Conservation (phyloP, 2,797 vertebrate species). For the Decapterus maruadsi region DNA sequence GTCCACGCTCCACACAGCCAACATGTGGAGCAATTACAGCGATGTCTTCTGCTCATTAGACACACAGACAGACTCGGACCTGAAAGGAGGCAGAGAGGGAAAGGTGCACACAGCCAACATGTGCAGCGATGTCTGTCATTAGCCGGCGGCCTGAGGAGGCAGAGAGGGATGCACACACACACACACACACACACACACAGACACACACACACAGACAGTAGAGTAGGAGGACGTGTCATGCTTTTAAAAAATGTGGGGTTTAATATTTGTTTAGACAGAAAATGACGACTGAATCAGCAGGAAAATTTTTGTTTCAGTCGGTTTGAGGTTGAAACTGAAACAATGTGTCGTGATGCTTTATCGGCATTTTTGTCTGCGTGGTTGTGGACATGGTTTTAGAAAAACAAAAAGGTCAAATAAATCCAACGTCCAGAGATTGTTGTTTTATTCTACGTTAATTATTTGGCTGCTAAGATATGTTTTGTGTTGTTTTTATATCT, state of each 20-base stretch:
- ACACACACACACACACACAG: not conserved
- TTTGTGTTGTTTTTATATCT: not conserved
- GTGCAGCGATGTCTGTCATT: slow-evolving; percentile 65
- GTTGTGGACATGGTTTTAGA: not conserved
- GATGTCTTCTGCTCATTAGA: too few species aligned
- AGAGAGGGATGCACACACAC: slow-evolving; percentile 23
- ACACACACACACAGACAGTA: slow-evolving; percentile 5
- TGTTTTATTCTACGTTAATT: too few species aligned
- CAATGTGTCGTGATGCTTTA: not conserved
- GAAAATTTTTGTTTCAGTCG: not conserved
- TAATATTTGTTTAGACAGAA: not conserved
- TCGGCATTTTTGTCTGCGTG: not conserved
- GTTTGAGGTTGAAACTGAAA: not conserved
- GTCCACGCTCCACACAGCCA: not conserved
- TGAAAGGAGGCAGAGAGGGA: too few species aligned
- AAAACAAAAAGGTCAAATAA: not conserved
- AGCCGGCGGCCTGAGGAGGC: slow-evolving; percentile 33
- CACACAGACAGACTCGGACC: too few species aligned
- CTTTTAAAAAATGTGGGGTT: not conserved
- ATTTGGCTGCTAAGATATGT: not conserved
- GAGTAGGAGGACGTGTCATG: not conserved
- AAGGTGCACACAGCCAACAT: slow-evolving; percentile 36
- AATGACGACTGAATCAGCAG: not conserved
- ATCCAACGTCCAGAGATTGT: not conserved
- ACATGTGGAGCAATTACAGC: slow-evolving; percentile 63